Base-by-base conservation (phyloP, 92 coral and sea anemone genomes). In the Palythoa heliodiscus region DNA sequence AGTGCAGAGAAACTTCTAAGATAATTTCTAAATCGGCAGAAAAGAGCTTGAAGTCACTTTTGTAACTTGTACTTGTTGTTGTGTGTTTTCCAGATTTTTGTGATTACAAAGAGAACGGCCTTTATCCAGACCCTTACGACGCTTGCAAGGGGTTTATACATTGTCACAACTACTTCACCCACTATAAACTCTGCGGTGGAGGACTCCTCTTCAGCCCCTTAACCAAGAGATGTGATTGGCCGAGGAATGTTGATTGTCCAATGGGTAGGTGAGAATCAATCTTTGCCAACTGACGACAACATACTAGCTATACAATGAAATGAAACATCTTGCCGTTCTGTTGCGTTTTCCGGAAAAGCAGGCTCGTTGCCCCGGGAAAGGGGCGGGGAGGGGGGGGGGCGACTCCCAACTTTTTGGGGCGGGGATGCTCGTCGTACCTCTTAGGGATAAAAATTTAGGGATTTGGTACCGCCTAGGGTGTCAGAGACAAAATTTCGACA, bases 131-230 rank as follows among this genome's bases (percentile, higher is more conserved):
- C 50, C 93, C 91, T 11, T 84, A 91, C 77, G 93, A 91, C 38
- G 93, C 88, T 38, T 91, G 93, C 73, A 85, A 75, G 82, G 93
- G 93, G 0, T 91, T 91, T 58, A 84, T 91, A 16, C 93, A 91
- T 19, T 91, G 93, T 40, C 73, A 85, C 71, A 91, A 91, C 81
- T 91, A 91, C 69, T 73, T 77, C 23, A 85, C 89, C n/a, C 82
- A 52, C 87, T 91, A 91, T 86, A 88, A 91, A 76, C 85, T 72
- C n/a, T 91, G 93, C 64, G 91, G 89, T 17, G 84, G 55, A 2
- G 82, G 77, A 5, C 91, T 91, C 16, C 91, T 84, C 64, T 91
- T 87, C 64, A 85, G 85, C 71, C 67, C 86, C 8, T 88, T 79
- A 66, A 70, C 52, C 15, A 52, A 74, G 15, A 11, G 48, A 9